Evolutionary conservation across 1,140 invertebrate species (phyloP).

Genomic region (Drosophila serrata): DNA sequence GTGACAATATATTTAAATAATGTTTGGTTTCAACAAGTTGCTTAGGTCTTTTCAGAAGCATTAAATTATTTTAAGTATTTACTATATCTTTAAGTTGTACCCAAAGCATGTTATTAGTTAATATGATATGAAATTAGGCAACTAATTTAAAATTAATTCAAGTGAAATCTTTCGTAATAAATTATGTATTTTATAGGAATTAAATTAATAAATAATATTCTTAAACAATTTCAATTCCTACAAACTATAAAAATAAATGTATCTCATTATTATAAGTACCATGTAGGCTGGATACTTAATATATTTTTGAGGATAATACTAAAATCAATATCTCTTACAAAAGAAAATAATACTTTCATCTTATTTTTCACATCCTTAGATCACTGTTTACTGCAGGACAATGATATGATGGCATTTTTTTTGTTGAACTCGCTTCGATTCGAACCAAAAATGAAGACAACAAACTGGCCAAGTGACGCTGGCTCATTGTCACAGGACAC

Average conservation of each 20-base stretch:
- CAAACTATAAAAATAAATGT: neutral
- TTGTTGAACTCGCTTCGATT: constrained; percentile 12
- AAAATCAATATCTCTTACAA: neutral
- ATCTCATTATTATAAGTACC: neutral
- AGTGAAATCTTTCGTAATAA: no score
- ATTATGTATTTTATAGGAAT: no score
- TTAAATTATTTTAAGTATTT: no score
- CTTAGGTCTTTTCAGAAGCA: no score
- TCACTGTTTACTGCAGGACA: constrained; percentile 6
- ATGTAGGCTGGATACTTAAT: neutral
- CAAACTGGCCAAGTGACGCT: constrained; percentile 54
- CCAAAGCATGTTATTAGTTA: no score
- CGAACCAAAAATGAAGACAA: constrained; percentile 68
- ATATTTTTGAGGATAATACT: neutral
- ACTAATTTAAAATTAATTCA: no score
- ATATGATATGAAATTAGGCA: no score
- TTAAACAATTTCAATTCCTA: no score
- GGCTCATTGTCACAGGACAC: constrained; percentile 54
- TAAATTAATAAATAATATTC: no score
- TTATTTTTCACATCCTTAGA: neutral
- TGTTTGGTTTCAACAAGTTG: neutral
- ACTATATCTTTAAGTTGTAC: no score
- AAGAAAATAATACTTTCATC: no score
- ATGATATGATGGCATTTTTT: constrained; percentile 19
- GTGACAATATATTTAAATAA: neutral